Base-by-base conservation (phyloP, 2,888 invertebrate species). In the Cheilosia soror region DNA sequence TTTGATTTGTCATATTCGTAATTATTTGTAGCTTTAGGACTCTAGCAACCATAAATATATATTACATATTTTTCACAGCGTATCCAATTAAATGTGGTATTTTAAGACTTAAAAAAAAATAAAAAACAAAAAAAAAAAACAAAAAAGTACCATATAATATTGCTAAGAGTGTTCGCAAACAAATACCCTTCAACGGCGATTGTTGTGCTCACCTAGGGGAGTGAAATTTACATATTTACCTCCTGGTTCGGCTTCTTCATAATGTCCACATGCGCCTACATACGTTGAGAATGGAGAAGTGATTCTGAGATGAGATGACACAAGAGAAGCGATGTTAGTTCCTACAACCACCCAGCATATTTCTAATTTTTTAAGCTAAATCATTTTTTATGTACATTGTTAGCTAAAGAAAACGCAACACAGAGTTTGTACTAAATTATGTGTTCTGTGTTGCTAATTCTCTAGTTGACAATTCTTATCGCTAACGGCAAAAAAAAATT, bases 61-160 rank as follows among this genome's bases (percentile, higher is more conserved):
- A 77, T 77, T 81, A 86, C 77, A 86, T 86, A 73, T 86, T 86
- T 86, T 86, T 76, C 86, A 86, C 86, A 86, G 86, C 81, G 40
- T 81, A 73, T 77, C 85, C 76, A 81, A 77, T 72, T 80, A 80
- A 80, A 68, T 77, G 86, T 86, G 81, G 85, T 76, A 72, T 72
- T 49, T 76, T 80, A 71, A 71, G 66, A 72, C 76, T 65, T 62
- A 76, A 71, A 84, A 82, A 75, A 58, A 63, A 63, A 53, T 20
- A 33, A 3, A 33, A 33, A 15, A 62, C 20, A 66, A 69, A 65
- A 60, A 33, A 20, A 25, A 66, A 60, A 77, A 37, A 11, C 2
- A 37, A 66, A 72, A 65, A 55, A 65, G 58, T 42, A 60, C 55
- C 15, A 31, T 66, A 33, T 75, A 58, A 77, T 85, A 79, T 76